Conservation (phyloP, 2,113 vertebrate species). For the Toxotes jaculatrix region DNA sequence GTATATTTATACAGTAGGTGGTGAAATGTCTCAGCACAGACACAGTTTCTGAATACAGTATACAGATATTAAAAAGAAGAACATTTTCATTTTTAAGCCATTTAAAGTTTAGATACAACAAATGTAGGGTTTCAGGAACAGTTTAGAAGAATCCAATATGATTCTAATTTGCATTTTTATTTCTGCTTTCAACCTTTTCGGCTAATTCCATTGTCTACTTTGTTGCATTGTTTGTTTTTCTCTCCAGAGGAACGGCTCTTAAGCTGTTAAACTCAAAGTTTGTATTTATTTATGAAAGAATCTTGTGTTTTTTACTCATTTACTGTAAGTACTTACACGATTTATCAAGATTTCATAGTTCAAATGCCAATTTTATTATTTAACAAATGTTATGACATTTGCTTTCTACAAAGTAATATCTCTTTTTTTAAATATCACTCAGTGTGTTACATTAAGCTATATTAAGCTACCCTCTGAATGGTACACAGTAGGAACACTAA, state of each 20-base stretch:
- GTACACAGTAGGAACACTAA: conserved; percentile 6
- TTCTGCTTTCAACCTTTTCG: background rate
- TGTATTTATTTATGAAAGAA: background rate
- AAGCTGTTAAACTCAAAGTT: too few species aligned
- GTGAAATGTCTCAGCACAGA: background rate
- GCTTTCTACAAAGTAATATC: background rate
- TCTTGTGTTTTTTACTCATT: background rate
- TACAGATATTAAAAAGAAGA: too few species aligned
- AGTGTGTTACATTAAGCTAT: background rate
- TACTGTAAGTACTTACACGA: background rate
- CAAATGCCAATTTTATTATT: background rate
- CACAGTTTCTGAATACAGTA: background rate
- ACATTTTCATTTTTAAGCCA: background rate
- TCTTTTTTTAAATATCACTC: background rate
- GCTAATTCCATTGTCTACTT: background rate
- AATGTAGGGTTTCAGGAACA: background rate
- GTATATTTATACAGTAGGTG: background rate
- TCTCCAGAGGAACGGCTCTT: background rate
- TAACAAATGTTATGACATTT: background rate
- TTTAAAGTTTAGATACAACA: background rate
- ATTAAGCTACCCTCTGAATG: background rate
- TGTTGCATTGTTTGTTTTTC: background rate
- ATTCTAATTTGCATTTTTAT: background rate
- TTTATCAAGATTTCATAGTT: background rate
- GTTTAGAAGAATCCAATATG: background rate